A percentile compares a stretch with the other conserved stretches of the same genome.
Conservation (phyloP, 1,140 invertebrate genomes). For the Eufriesea mexicana region DNA sequence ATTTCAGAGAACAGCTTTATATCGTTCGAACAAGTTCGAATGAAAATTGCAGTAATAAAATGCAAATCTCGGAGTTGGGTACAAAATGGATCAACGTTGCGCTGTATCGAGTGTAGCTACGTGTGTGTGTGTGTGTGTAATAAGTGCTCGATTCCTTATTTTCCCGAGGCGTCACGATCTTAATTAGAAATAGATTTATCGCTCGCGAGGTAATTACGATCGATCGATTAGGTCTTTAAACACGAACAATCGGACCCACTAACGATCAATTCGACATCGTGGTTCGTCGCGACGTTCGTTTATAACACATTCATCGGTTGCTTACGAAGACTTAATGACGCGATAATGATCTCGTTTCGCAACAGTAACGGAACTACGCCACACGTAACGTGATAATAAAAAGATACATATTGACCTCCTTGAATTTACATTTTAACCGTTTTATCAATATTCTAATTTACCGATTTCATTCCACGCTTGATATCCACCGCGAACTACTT, state of each 20-base stretch:
- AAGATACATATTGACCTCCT: no score
- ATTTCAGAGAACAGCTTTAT: no score
- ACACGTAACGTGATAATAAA: background rate
- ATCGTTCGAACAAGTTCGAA: no score
- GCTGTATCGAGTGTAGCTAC: no score
- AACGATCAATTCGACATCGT: slow-evolving; percentile 7
- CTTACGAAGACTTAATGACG: background rate
- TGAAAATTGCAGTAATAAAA: background rate
- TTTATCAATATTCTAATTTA: background rate
- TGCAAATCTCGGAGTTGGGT: background rate
- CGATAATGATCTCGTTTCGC: background rate
- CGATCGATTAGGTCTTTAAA: slow-evolving; percentile 10
- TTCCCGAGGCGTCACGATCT: slow-evolving; percentile 6
- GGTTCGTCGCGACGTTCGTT: background rate
- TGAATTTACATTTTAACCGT: background rate
- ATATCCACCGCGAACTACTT: no score
- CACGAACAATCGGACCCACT: background rate
- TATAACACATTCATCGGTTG: background rate
- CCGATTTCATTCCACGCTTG: no score
- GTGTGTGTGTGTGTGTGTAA: background rate
- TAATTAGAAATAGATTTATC: slow-evolving; percentile 23
- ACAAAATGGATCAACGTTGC: no score
- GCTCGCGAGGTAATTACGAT: slow-evolving; percentile 1
- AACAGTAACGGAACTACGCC: background rate
- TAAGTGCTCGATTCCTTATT: background rate